Conservation (phyloP, 2,113 vertebrate genomes). For the Solenodon paradoxus region DNA sequence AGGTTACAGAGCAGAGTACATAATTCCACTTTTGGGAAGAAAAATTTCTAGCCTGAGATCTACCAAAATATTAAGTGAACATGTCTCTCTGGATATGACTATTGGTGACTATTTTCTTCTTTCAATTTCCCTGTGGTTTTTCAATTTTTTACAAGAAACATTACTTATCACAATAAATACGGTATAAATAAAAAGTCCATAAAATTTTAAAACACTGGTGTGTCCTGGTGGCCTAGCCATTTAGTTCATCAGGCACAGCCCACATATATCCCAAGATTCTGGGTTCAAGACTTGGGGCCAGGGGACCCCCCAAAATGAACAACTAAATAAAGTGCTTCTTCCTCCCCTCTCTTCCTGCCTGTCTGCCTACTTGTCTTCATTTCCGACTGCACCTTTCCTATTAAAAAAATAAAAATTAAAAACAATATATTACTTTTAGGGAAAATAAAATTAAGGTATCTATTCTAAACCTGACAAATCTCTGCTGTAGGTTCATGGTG, state of each 20-base stretch:
- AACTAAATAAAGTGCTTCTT: too few species aligned
- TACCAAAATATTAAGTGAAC: conserved; percentile 1
- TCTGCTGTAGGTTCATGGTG: background rate
- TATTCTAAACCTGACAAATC: conserved; percentile 4
- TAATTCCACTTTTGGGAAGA: conserved; percentile 18
- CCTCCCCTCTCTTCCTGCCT: too few species aligned
- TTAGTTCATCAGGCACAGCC: too few species aligned
- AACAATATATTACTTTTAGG: conserved; percentile 11
- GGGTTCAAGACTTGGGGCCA: too few species aligned
- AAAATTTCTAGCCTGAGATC: background rate
- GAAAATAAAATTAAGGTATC: conserved; percentile 15
- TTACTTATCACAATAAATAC: conserved; percentile 42
- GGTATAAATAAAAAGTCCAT: conserved; percentile 3
- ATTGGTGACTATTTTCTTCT: background rate
- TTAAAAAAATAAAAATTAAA: too few species aligned
- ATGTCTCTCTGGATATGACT: background rate
- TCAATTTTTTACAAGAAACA: conserved; percentile 25
- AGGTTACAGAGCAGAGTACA: background rate
- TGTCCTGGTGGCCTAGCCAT: too few species aligned
- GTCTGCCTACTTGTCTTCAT: too few species aligned
- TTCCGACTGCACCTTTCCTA: too few species aligned
- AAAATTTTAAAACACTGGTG: background rate
- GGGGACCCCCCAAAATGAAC: too few species aligned
- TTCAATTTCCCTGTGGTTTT: background rate
- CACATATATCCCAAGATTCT: too few species aligned